Evolutionary conservation across 2,888 invertebrate species (phyloP).

Genomic region (Eugnorisma glareosa): DNA sequence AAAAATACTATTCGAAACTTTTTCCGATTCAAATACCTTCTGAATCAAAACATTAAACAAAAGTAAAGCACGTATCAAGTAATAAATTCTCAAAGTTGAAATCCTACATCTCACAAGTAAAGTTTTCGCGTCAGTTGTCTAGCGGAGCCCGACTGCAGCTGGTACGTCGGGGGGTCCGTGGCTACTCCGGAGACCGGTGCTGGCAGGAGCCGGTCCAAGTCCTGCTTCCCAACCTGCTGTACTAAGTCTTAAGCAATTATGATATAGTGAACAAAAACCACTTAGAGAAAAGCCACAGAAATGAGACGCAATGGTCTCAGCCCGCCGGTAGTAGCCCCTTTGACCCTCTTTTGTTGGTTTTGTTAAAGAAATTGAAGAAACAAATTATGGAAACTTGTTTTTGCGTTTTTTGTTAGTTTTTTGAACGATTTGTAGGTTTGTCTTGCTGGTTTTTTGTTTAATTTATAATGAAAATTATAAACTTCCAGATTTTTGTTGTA

Average conservation of each 20-base stretch:
- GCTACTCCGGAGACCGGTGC: conserved; percentile 49
- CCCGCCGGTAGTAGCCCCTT: neutral
- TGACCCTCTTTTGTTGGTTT: neutral
- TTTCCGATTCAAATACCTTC: neutral
- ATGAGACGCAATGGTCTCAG: conserved; percentile 28
- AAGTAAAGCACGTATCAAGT: neutral
- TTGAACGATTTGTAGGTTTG: neutral
- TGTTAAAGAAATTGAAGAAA: neutral
- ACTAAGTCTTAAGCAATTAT: conserved; percentile 20
- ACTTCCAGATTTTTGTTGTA: neutral
- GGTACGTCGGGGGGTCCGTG: conserved; percentile 38
- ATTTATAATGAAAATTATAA: neutral
- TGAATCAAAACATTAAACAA: neutral
- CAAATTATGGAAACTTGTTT: neutral
- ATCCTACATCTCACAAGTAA: conserved; percentile 36
- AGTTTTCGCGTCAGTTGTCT: neutral
- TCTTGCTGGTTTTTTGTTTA: neutral
- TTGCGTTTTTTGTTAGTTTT: neutral
- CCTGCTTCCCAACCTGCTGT: conserved; percentile 14
- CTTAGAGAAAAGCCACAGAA: neutral
- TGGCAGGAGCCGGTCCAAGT: conserved; percentile 50
- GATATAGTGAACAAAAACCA: neutral
- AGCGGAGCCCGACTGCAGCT: neutral
- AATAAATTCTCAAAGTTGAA: conserved; percentile 9
- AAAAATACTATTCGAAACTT: neutral